Evolutionary conservation across 1,140 invertebrate species (phyloP).

Genomic region (Patella vulgata): DNA sequence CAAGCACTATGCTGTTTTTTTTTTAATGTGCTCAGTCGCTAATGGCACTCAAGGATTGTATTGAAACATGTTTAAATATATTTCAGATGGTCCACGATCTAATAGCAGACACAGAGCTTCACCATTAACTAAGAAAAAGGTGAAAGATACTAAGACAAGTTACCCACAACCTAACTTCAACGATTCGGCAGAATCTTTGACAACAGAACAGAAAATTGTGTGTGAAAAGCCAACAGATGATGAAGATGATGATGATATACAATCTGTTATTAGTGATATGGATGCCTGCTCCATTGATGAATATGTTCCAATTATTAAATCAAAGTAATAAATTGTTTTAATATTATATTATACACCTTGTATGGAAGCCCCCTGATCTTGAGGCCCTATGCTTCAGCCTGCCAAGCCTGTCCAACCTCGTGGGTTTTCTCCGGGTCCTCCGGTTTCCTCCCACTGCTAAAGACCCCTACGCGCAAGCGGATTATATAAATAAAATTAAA

Average conservation of each 20-base stretch:
- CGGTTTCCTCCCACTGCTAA: no score
- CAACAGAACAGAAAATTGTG: neutral
- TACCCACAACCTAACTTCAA: conserved; percentile 42
- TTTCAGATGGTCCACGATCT: neutral
- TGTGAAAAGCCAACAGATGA: neutral
- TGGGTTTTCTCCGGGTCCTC: no score
- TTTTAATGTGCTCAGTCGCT: no score
- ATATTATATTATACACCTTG: neutral
- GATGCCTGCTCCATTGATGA: conserved; percentile 37
- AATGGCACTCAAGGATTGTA: no score
- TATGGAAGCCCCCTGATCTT: neutral
- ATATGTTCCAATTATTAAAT: conserved; percentile 21
- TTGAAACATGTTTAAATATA: no score
- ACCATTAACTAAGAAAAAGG: neutral
- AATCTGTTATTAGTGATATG: conserved; percentile 31
- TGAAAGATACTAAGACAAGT: conserved; percentile 17
- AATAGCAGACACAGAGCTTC: neutral
- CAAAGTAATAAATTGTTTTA: conserved; percentile 4
- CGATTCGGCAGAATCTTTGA: conserved; percentile 20
- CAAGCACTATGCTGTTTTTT: no score
- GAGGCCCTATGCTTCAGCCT: no score
- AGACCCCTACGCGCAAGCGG: no score
- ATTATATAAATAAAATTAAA: no score
- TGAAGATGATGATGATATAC: conserved; percentile 11
- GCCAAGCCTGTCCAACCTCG: no score